Evolutionary conservation across 2,888 invertebrate genomes (phyloP), one percentile per base, ranked within the genome.

Genomic region (Eledone cirrhosa): DNA sequence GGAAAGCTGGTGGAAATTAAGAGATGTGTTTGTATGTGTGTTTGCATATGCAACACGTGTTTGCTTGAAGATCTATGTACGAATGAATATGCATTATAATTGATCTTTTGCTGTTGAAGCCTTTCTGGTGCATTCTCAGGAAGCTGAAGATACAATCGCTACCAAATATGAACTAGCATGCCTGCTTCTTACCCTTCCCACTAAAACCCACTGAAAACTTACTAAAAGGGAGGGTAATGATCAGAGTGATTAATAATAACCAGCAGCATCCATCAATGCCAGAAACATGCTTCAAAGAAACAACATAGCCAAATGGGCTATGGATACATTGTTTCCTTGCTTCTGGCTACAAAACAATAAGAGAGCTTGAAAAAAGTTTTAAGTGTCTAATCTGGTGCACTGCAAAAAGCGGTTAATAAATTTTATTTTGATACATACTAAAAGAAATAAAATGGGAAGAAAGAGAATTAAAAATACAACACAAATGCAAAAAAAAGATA

Each of bases 211-310:
- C 41, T 76, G 48, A 41, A n/a, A 33, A 48, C 41, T 11, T 41
- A 41, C 41, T 8, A 41, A 41, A 11, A 41, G 29, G 33, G 72
- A 41, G 72, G 41, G 29, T n/a, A 22, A 72, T 31, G 72, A 19
- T 22, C 22, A 69, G 33, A 33, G 22, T 24, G n/a, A 22, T 24
- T 63, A 63, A 63, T 63, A 63, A 63, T 24, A 63, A 76, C 22
- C 72, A 72, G 76, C 76, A 76, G 76, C 76, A 76, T 72, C 72
- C 72, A 72, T 76, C 48, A 48, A 76, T 14, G 76, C 76, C 76
- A 76, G 48, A 47, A 24, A 76, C 48, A 76, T 76, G 76, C 76
- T 76, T n/a, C 76, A 76, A 76, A 76, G 76, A 76, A 76, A 76
- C 48, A 76, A 76, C 41, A 48, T 27, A 48, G 48, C 76, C 76